Conservation (phyloP, 35 echinoderm and acorn worm genomes). For the Hemicentrotus pulcherrimus region DNA sequence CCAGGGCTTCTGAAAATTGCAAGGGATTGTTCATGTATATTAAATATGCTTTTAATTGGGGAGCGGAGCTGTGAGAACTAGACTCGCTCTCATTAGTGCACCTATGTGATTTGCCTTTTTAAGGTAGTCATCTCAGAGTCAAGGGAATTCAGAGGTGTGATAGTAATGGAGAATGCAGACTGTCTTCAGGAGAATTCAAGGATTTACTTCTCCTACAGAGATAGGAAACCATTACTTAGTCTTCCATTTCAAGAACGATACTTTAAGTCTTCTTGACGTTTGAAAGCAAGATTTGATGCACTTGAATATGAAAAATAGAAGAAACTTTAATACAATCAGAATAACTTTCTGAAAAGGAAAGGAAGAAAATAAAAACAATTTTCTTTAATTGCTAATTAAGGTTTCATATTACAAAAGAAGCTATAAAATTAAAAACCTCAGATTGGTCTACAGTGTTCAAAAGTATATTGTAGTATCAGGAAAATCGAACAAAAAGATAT, state of each 20-base stretch:
- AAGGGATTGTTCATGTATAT: conserved; percentile 51
- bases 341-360: neutral
- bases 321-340: too few species aligned
- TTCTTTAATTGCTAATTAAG: neutral
- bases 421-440: neutral
- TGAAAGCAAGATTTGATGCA: neutral
- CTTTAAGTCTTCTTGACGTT: neutral
- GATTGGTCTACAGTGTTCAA: neutral
- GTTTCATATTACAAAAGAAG: neutral
- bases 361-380: neutral
- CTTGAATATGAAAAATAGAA: neutral
- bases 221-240: neutral
- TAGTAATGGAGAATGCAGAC: conserved; percentile 2
- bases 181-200: neutral
- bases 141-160: neutral
- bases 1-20: conserved; percentile 47
- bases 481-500: neutral
- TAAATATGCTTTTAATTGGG: conserved; percentile 49
- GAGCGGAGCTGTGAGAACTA: conserved; percentile 30
- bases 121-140: neutral
- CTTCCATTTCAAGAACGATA: neutral
- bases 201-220: neutral
- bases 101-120: conserved; percentile 18
- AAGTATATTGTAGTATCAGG: neutral
- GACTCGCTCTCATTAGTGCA: neutral